Conservation (phyloP, 92 coral and sea anemone species). For the Heteractis magnifica region DNA sequence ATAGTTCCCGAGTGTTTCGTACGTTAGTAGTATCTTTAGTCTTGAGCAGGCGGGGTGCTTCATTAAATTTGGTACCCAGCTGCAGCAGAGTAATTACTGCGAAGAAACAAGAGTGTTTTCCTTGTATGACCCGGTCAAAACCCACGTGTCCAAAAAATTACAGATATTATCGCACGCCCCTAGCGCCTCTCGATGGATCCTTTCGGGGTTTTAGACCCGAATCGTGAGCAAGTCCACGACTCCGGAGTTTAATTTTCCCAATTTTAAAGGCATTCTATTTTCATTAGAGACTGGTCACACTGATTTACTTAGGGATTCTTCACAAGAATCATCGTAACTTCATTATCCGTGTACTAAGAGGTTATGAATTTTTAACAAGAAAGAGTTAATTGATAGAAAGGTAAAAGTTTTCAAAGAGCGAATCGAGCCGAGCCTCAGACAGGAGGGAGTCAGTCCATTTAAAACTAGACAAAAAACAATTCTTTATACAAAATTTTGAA, state of each 20-base stretch:
- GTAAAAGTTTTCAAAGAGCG: conserved; percentile 68
- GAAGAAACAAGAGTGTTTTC: conserved; percentile 6
- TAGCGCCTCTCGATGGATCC: neutral
- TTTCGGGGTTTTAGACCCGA: neutral
- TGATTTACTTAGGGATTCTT: neutral
- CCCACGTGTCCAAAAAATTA: conserved; percentile 25
- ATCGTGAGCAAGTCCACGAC: conserved; percentile 7
- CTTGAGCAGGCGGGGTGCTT: conserved; percentile 37
- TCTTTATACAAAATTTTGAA: conserved; percentile 28
- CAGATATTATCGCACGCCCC: conserved; percentile 28
- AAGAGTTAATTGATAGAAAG: conserved; percentile 35
- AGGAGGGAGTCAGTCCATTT: conserved; percentile 41
- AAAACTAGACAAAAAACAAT: conserved; percentile 49
- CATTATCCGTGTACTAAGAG: conserved; percentile 12
- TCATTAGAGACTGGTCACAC: neutral
- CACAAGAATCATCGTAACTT: conserved; percentile 5
- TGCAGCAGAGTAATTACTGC: neutral
- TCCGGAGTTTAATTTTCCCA: neutral
- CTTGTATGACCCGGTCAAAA: conserved; percentile 28
- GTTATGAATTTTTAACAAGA: conserved; percentile 12
- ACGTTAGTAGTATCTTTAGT: conserved; percentile 14
- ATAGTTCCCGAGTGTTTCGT: conserved; percentile 5
- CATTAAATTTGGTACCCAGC: conserved; percentile 14
- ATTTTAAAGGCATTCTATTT: conserved; percentile 2
- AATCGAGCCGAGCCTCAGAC: conserved; percentile 45